Evolutionary conservation across 23 tunicate genomes (phyloP).

Genomic region (Clavelina lepadiformis): DNA sequence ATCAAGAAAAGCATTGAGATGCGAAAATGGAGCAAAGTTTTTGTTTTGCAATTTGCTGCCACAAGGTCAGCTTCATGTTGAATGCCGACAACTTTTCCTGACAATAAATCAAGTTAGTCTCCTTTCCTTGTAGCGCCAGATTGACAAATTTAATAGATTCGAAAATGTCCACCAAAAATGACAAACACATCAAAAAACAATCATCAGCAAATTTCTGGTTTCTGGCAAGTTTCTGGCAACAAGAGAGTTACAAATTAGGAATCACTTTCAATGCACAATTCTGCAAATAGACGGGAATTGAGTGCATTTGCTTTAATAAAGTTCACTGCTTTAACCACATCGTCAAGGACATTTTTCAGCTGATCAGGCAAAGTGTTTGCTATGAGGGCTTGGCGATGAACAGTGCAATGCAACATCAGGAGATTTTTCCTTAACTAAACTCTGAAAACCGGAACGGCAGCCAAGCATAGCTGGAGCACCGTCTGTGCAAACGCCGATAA

Average conservation of each 20-base stretch:
- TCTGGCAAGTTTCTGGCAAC: slow-evolving; percentile 7
- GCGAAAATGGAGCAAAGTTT: slow-evolving; percentile 32
- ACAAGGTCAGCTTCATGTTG: slow-evolving; percentile 39
- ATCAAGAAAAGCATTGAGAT: slow-evolving; percentile 40
- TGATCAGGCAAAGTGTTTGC: slow-evolving; percentile 22
- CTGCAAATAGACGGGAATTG: slow-evolving; percentile 10
- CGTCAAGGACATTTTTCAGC: slow-evolving; percentile 10
- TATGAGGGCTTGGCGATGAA: slow-evolving; percentile 31
- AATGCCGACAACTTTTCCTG: slow-evolving; percentile 34
- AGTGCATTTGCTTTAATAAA: slow-evolving; percentile 32
- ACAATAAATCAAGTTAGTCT: slow-evolving; percentile 36
- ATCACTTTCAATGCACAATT: slow-evolving; percentile 15
- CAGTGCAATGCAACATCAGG: slow-evolving; percentile 36
- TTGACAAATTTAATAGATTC: slow-evolving; percentile 47
- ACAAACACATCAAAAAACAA: slow-evolving; percentile 43
- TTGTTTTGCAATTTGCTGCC: slow-evolving; percentile 32
- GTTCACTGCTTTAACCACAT: slow-evolving; percentile 28
- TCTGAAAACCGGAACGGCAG: slow-evolving; percentile 46
- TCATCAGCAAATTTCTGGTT: slow-evolving; percentile 33
- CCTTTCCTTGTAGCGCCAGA: slow-evolving; percentile 54
- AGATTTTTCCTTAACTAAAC: slow-evolving; percentile 36
- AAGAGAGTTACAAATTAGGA: slow-evolving; percentile 26
- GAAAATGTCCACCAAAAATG: slow-evolving; percentile 65
- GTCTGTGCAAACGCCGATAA: slow-evolving; percentile 64
- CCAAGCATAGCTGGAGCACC: slow-evolving; percentile 76